Evolutionary conservation across 2,888 invertebrate genomes (phyloP), one percentile per base, ranked within the genome.

Genomic region (Caenorhabditis becei): DNA sequence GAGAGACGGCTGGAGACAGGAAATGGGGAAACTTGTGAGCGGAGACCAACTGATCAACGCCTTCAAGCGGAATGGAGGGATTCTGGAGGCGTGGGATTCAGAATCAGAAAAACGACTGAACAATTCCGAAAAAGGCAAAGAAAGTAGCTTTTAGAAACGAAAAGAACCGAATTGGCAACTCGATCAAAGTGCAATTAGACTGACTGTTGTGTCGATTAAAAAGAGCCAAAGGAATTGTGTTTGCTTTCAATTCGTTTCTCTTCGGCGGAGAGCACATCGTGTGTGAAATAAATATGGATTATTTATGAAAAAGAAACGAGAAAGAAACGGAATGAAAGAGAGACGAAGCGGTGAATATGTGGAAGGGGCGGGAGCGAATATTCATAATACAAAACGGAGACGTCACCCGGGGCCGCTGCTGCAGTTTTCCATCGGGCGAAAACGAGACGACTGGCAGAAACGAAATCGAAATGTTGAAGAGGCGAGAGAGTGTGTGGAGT

Each of bases 401-500:
- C 49, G 49, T 11, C 49, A 10, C 81, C 79, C 7, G 58, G 56
- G 14, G 78, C 37, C 51, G 78, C 78, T 11, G 59, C 75, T 67
- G 79, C 83, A 23, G 78, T 71, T 47, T 81, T 81, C 26, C 67
- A 51, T 32, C 75, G 79, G 26, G 24, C n/a, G n/a, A 10, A 32
- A 32, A 10, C 32, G 32, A 32, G 32, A n/a, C n/a, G n/a, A 51
- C 53, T 77, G 74, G 59, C 51, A 71, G 62, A 53, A 10, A 56
- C 32, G 44, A 56, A 58, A 75, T 59, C 51, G 66, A 67, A 61
- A 65, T 59, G 75, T 59, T 59, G 66, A 65, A 49, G 47, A 51
- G 56, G 26, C 26, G 41, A 47, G 67, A 53, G 49, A 51, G 58
- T 23, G 53, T 41, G 47, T 41, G 53, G 32, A 32, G 18, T n/a